Evolutionary conservation across 1,140 invertebrate genomes (phyloP), one percentile per base, ranked within the genome.

Genomic region (Drosophila suzukii): DNA sequence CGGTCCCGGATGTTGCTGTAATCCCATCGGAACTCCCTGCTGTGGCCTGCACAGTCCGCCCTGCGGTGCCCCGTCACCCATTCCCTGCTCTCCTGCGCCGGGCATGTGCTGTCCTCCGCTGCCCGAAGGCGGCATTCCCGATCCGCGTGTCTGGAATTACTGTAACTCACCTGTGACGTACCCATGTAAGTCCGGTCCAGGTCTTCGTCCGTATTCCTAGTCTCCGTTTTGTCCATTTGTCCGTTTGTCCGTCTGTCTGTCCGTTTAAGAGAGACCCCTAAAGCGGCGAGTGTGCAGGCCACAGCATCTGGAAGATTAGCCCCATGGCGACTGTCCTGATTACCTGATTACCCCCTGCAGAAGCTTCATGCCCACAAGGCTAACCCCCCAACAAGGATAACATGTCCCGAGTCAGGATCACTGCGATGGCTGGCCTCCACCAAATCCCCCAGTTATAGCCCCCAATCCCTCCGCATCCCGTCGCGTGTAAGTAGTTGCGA

Each of bases 91-190:
- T 0, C 90, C 90, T n/a, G 75, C 76, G 41, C 90, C 90, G 6
- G 81, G 78, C 38, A 57, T 63, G 34, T 91, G 90, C 55, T 79
- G 65, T 57, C 88, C 89, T 3, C 81, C 78, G 10, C 32, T 81
- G 50, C 81, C 81, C 2, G 90, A 91, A 46, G 82, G 83, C n/a
- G 90, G 90, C 12, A 90, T 91, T 34, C 90, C 90, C 49, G 90
- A 91, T 85, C 90, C 90, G 6, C 74, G 90, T 24, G 73, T 91
- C 38, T 91, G 86, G 86, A 91, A 91, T 63, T 79, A 51, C 68
- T 85, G 68, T 67, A 91, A 89, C 59, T 85, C 90, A 12, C 90
- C 90, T 30, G 77, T 81, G 17, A 75, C 78, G 34, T 91, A 91
- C 82, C 90, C 90, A 90, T 91, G 86, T 91, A 85, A 90, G 90